Conservation (phyloP, 1,140 invertebrate genomes). For the Zaprionus camerounensis region DNA sequence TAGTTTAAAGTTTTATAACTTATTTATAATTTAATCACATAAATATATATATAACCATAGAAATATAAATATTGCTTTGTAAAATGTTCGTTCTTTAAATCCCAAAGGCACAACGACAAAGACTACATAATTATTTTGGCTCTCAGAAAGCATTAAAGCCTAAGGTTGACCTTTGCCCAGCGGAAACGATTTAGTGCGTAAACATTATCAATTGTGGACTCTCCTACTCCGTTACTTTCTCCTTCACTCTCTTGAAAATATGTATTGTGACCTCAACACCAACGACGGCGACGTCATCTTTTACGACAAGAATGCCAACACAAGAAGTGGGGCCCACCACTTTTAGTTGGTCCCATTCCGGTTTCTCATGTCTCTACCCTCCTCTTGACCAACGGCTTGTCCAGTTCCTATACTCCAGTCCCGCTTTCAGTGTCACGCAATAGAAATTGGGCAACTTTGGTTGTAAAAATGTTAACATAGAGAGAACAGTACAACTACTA, state of each 20-base stretch:
- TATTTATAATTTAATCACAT: too few species aligned
- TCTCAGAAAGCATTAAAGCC: background rate
- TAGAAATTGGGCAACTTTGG: background rate
- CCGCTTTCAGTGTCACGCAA: conserved; percentile 3
- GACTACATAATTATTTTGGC: too few species aligned
- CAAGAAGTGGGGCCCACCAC: background rate
- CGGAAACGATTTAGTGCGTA: conserved; percentile 70
- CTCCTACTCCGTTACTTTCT: background rate
- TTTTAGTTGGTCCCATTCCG: background rate
- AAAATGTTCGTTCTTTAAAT: too few species aligned
- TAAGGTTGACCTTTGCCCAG: conserved; percentile 47
- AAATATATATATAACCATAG: too few species aligned
- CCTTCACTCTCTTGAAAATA: conserved; percentile 20
- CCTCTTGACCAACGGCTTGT: background rate
- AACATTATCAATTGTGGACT: conserved; percentile 68
- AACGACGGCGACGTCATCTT: conserved; percentile 54
- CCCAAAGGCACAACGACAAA: too few species aligned
- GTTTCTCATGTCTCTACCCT: too few species aligned
- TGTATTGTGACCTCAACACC: conserved; percentile 75
- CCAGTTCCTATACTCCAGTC: background rate
- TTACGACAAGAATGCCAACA: background rate
- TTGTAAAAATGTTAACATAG: background rate
- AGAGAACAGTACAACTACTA: background rate
- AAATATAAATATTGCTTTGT: too few species aligned
- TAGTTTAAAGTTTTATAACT: too few species aligned